These are phyloP conservation scores for Plutella xylostella DNA, from an alignment of 2,888 invertebrate genomes.

Conservation along the genomic window DNA sequence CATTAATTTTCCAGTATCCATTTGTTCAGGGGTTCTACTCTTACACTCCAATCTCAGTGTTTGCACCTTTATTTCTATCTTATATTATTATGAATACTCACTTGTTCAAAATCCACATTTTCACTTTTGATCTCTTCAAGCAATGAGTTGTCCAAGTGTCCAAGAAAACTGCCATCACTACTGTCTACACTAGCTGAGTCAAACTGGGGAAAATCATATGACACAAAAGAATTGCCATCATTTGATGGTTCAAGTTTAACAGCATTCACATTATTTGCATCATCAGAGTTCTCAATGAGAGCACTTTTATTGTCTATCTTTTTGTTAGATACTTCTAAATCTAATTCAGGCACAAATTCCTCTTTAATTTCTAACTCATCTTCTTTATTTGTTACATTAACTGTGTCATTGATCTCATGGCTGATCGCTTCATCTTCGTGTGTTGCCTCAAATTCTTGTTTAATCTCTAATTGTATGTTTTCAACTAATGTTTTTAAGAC, in stretches of 20 bases:
- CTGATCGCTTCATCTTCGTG: neutral
- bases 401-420: neutral
- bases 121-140: conserved; percentile 37
- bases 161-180: conserved; percentile 41
- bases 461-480: conserved; percentile 9
- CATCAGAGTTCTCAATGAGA: neutral
- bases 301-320: neutral
- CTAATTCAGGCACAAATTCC: neutral
- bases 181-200: conserved; percentile 45
- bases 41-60: no score
- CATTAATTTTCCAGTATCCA: no score
- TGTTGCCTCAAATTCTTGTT: conserved; percentile 5
- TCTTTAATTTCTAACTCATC: neutral
- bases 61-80: no score
- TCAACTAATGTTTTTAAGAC: neutral
- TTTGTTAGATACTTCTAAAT: neutral
- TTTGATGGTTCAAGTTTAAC: neutral
- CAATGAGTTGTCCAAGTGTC: conserved; percentile 49
- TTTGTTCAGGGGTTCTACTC: no score
- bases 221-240: conserved; percentile 26
- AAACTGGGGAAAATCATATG: conserved; percentile 40
- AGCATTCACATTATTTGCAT: neutral
- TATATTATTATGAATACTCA: no score
- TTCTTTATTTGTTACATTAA: neutral
- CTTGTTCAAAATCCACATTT: no score